A percentile compares a stretch with the other conserved stretches of the same genome.
phyloP scores from a whole-genome alignment of 2,888 invertebrate species.

The Oasisia sp. region DNA sequence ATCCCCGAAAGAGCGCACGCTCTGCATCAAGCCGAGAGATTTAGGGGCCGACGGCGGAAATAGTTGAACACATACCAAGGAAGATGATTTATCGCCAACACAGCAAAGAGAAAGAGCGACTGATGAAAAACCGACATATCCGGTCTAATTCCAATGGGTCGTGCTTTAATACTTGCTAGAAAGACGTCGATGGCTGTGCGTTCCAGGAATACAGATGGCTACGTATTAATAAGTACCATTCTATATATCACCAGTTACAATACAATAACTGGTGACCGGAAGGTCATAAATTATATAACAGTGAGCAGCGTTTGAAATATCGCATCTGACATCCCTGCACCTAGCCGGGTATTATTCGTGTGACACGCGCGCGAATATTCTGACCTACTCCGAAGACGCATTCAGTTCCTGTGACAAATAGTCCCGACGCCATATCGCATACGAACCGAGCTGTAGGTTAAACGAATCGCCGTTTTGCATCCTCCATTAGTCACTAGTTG shows the following conservation, averaged over 20 bases:
- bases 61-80: background rate
- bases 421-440: background rate
- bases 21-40: background rate
- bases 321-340: background rate
- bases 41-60: background rate
- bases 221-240: background rate
- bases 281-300: background rate
- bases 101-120: background rate
- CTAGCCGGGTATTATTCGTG: background rate
- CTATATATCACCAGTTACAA: background rate
- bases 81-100: background rate
- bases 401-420: background rate
- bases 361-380: background rate
- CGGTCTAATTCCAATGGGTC: too few relatives aligned
- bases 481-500: background rate
- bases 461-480: background rate
- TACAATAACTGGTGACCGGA: background rate
- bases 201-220: background rate
- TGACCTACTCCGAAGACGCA: background rate
- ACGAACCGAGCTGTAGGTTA: conserved; percentile 1
- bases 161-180: background rate
- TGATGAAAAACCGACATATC: background rate
- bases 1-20: background rate
- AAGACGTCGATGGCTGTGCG: background rate
- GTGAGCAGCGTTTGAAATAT: background rate